Percentiles rank a stretch among this genome's conserved stretches.
Evolutionary conservation across 2,888 invertebrate species (phyloP).

Genomic region (Ganaspis brasiliensis): DNA sequence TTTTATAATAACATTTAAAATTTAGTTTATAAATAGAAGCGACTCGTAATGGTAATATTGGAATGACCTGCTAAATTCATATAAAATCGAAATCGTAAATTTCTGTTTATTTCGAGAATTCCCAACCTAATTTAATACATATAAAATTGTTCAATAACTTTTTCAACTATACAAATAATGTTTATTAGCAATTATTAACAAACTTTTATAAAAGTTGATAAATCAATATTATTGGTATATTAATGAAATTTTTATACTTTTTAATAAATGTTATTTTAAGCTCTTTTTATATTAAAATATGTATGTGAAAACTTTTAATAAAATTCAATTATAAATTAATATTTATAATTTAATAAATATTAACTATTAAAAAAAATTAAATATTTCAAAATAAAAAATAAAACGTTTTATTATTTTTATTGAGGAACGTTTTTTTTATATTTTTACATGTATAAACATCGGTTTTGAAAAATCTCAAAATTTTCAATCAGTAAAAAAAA

Average conservation of each 20-base stretch:
- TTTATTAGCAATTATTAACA: too few species aligned
- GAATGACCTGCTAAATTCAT: constrained; percentile 23
- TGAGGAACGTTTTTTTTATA: too few species aligned
- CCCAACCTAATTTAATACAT: not conserved
- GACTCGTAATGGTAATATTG: not conserved
- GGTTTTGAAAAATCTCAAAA: not conserved
- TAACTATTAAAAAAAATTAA: not conserved
- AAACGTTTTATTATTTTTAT: too few species aligned
- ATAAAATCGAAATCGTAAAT: constrained; percentile 1
- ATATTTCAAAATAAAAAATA: too few species aligned
- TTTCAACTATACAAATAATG: too few species aligned
- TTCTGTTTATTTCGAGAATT: not conserved
- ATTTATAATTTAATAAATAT: not conserved
- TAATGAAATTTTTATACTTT: too few species aligned
- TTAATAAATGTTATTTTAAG: too few species aligned
- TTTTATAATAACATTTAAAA: not conserved
- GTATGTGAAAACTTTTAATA: too few species aligned
- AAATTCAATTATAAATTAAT: not conserved
- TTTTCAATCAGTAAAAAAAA: not conserved
- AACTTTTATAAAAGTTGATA: too few species aligned
- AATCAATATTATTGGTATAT: too few species aligned
- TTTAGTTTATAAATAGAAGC: not conserved
- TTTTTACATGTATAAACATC: not conserved
- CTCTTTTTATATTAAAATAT: too few species aligned
- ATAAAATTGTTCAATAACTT: too few species aligned